Conservation (phyloP, 2,888 invertebrate species). For the Clanis bilineata region DNA sequence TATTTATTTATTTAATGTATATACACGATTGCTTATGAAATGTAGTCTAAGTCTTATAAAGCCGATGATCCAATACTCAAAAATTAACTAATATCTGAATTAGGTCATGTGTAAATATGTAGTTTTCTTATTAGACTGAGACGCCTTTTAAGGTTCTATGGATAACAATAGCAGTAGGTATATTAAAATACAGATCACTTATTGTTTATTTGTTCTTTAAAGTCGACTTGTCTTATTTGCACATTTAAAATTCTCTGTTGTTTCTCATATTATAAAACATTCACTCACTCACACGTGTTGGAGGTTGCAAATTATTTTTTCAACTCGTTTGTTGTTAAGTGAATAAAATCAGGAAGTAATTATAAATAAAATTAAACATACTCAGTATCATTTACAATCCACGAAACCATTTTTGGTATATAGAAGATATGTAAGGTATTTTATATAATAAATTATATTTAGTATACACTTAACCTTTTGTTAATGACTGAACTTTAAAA, state of each 20-base stretch:
- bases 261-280: background rate
- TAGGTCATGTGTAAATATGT: no score
- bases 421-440: background rate
- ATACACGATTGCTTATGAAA: no score
- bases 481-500: background rate
- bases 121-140: no score
- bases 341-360: conserved; percentile 16
- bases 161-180: no score
- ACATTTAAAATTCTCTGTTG: background rate
- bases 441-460: background rate
- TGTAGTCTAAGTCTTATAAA: no score
- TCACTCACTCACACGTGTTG: background rate
- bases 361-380: background rate
- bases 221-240: no score
- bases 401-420: conserved; percentile 8
- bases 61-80: no score
- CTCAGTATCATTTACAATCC: background rate
- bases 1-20: no score
- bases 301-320: background rate
- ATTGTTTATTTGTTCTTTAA: no score
- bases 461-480: background rate
- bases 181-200: no score
- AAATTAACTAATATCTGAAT: no score
- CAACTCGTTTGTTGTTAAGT: conserved; percentile 2
- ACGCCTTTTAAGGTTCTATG: no score